Conservation (phyloP, 1,140 invertebrate species). For the Holcopasites calliopsidis region DNA sequence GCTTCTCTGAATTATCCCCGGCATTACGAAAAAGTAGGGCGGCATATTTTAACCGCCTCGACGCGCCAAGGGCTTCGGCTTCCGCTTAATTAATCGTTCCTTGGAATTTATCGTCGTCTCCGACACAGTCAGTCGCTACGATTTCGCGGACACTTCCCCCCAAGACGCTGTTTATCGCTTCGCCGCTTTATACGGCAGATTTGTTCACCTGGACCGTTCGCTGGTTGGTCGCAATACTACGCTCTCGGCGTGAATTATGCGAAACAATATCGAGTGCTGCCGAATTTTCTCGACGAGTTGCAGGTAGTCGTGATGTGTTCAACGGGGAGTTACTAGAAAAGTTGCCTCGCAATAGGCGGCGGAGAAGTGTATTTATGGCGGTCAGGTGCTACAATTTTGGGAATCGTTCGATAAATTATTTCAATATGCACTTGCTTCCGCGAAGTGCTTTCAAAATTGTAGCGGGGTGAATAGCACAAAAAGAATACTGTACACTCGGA, state of each 20-base stretch:
- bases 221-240: background rate
- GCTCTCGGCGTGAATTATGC: conserved; percentile 41
- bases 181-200: background rate
- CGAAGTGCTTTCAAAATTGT: too few species aligned
- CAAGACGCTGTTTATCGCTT: conserved; percentile 49
- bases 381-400: background rate
- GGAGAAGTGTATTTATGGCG: conserved; percentile 2
- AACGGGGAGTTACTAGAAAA: conserved; percentile 26
- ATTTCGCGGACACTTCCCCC: conserved; percentile 31
- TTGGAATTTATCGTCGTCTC: conserved; percentile 59
- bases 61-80: conserved; percentile 42
- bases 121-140: conserved; percentile 8
- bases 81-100: conserved; percentile 61
- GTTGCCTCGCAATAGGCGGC: background rate
- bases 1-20: conserved; percentile 61
- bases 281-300: conserved; percentile 1
- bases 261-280: conserved; percentile 47
- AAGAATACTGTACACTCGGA: too few species aligned
- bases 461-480: too few species aligned
- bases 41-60: conserved; percentile 53
- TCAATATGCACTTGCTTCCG: background rate
- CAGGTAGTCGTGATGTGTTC: conserved; percentile 10
- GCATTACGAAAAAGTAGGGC: conserved; percentile 64
- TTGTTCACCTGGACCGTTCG: background rate
- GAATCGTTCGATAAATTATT: background rate